Evolutionary conservation across 2,797 vertebrate genomes (phyloP).

Genomic region (Lagorchestes hirsutus): DNA sequence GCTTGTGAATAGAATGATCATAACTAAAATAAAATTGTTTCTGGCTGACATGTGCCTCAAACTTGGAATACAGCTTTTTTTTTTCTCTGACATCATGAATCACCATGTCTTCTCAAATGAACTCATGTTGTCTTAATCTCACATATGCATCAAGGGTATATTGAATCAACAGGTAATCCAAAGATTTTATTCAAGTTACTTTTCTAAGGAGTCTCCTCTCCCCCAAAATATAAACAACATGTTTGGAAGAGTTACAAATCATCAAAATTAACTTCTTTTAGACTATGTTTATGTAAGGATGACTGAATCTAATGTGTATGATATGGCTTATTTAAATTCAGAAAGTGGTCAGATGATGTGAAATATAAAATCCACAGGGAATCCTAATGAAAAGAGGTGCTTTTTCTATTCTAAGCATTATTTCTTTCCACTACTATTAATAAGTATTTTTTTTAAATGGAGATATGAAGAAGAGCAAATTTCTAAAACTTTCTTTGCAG

Average conservation of each 20-base stretch:
- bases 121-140: no score
- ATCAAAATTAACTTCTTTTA: not conserved
- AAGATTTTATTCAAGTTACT: slow-evolving; percentile 2
- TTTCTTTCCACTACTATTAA: not conserved
- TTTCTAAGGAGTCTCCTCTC: not conserved
- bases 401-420: no score
- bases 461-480: not conserved
- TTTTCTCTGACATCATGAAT: no score
- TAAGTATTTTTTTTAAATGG: not conserved
- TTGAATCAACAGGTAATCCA: not conserved
- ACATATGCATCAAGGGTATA: not conserved
- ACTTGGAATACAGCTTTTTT: no score
- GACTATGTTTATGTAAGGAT: not conserved
- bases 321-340: not conserved
- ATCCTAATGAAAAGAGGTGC: not conserved
- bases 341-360: not conserved
- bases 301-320: not conserved
- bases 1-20: no score
- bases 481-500: slow-evolving; percentile 49
- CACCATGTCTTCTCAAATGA: no score
- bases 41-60: no score
- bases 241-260: not conserved
- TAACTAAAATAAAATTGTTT: no score
- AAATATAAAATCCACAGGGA: not conserved
- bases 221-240: not conserved